phyloP scores from a whole-genome alignment of 2,888 invertebrate species.

The Odontomyia ornata region DNA sequence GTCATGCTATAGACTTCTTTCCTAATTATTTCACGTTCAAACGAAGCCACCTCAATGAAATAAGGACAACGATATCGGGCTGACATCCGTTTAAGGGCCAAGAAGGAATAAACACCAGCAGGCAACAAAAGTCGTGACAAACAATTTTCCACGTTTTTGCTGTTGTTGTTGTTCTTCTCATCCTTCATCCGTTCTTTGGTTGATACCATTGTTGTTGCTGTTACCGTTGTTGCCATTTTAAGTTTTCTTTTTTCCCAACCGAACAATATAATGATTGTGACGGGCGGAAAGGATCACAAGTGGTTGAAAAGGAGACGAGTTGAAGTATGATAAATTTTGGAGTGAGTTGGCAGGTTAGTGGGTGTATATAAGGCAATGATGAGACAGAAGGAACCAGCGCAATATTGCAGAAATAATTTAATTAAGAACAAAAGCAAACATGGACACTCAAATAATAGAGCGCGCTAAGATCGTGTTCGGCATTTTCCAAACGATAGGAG shows the following conservation, averaged over 20 bases:
- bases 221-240: conserved; percentile 15
- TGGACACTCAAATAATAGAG: conserved; percentile 47
- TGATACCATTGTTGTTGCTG: conserved; percentile 12
- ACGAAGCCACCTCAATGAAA: conserved; percentile 40
- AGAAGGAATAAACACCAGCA: conserved; percentile 41
- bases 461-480: conserved; percentile 36
- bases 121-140: conserved; percentile 50
- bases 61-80: conserved; percentile 43
- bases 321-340: neutral
- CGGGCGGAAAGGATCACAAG: conserved; percentile 23
- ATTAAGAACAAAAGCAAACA: conserved; percentile 51
- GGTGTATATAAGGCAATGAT: neutral
- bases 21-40: conserved; percentile 39
- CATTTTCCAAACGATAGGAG: conserved; percentile 18
- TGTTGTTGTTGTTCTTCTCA: conserved; percentile 41
- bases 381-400: conserved; percentile 42
- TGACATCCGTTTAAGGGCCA: conserved; percentile 35
- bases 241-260: conserved; percentile 24
- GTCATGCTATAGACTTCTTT: conserved; percentile 21
- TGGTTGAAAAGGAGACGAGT: neutral
- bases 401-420: conserved; percentile 51
- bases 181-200: neutral
- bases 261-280: conserved; percentile 23
- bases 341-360: conserved; percentile 28
- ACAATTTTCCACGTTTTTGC: conserved; percentile 50